Evolutionary conservation across 2,888 invertebrate genomes (phyloP), one percentile per base, ranked within the genome.

Genomic region (Sarcophaga rosellei): DNA sequence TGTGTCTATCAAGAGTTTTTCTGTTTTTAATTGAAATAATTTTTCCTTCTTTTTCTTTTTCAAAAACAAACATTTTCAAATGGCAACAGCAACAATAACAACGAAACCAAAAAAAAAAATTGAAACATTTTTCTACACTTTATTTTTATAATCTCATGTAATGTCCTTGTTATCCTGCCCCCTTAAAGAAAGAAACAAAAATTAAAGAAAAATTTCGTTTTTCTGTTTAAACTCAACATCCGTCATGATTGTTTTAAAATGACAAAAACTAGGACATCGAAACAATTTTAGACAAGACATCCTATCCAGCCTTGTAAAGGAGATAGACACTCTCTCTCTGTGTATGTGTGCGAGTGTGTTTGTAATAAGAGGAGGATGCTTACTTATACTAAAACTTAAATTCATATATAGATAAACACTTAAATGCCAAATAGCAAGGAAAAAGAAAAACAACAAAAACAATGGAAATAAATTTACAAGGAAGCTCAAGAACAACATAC

Each of bases 141-240:
- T 57, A 57, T 57, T 61, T 62, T 62, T 35, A 61, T 74, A 53
- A 74, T 74, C 65, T 20, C 61, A 74, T 62, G 53, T 69, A 62
- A 68, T 73, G 59, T 69, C 57, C 62, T 81, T 63, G 69, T 75
- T 81, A 69, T 57, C 20, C 10, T 21, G 53, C 17, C 53, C 53
- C 53, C 8, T 10, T 0, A 35, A 35, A 35, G 2, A 8, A 8
- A 35, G 10, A 35, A 17, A 17, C 2, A 53, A 53, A 53, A 53
- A 2, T 53, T 47, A 0, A 10, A 53, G 12, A 45, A 17, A 21
- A 25, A 5, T 15, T 1, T 12, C 5, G 10, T 69, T 69, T 17
- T 44, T 3, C 2, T 35, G 10, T 17, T 74, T 53, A 2, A 68
- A 62, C 44, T 69, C 20, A n/a, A 57, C 63, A 59, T 63, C 69